Base-by-base conservation (phyloP, 2,113 vertebrate genomes). In the Hippocampus guttulatus region DNA sequence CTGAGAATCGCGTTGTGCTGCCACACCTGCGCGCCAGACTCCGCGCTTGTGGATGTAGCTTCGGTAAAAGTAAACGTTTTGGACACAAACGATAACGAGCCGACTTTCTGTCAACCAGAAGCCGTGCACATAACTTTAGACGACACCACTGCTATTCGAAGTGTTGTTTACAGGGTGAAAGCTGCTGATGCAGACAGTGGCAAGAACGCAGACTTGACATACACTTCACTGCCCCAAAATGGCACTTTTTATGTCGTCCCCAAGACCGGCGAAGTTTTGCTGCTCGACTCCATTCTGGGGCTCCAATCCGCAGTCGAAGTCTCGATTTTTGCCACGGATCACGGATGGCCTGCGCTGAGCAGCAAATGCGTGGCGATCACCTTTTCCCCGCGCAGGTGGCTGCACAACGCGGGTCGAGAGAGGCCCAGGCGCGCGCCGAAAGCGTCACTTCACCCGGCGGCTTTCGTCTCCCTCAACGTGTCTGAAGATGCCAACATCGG, bases 71-170 rank as follows among this genome's bases (percentile, higher is more conserved):
- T 96, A 67, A 92, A 92, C 80, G 93, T 96, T 65, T 78, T 95
- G 89, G 95, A 95, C 86, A 89, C 91, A 69, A 95, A 95, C 87
- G 95, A 96, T 80, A 91, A 95, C 87, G 86, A 88, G 23, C 95
- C 94, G 58, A 88, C 90, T 76, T 94, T 95, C 82, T 72, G 64
- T 62, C 75, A 79, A 5, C 67, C 79, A 63, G 88, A 83, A 67
- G 64, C 86, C 66, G 40, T 87, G 7, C 88, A 77, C 62, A 88
- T 95, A 82, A 92, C 81, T 88, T 91, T 95, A 76, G 91, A 92
- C 1, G 94, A 95, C 86, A 93, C 94, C 71, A 92, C 94, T 0
- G 88, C 93, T n/a, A 90, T 96, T 9, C 84, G 87, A 6, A 93
- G 93, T 0, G 87, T 88, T 47, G 91, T 95, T 57, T 92, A 92